Conservation (phyloP, 2,113 vertebrate genomes). For the Dasyurus viverrinus region DNA sequence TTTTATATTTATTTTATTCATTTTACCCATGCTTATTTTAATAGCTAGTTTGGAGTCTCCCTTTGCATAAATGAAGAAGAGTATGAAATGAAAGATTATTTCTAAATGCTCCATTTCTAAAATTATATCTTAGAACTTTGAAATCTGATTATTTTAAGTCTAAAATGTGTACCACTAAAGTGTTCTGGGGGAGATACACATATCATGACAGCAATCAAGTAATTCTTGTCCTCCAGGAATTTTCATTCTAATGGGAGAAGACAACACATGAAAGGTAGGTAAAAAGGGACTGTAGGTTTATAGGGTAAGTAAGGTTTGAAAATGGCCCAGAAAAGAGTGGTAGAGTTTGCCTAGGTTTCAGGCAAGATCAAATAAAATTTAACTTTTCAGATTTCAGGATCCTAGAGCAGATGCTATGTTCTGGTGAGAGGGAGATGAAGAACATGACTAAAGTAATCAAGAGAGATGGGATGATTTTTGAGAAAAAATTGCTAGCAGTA, state of each 20-base stretch:
- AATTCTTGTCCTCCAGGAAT: neutral
- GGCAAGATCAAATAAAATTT: neutral
- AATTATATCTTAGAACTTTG: neutral
- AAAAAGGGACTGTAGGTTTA: neutral
- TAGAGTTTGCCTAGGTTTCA: neutral
- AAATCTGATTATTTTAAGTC: neutral
- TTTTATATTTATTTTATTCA: too few species aligned
- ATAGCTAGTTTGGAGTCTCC: constrained; percentile 75
- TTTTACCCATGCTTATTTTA: constrained; percentile 75
- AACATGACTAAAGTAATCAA: neutral
- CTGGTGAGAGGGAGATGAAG: neutral
- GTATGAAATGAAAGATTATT: constrained; percentile 45
- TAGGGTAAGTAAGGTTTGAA: neutral
- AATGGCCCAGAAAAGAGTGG: neutral
- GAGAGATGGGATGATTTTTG: neutral
- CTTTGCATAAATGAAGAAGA: constrained; percentile 51
- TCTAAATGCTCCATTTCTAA: constrained; percentile 34
- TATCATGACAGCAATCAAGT: neutral
- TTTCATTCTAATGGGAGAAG: neutral
- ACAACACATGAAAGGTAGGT: neutral
- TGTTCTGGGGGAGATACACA: neutral
- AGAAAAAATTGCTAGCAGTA: neutral
- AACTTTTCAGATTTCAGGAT: neutral
- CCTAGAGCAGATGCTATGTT: neutral
- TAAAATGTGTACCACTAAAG: neutral